These are phyloP conservation scores for Eledone cirrhosa DNA, from an alignment of 2,888 invertebrate genomes.

Conservation along the genomic window DNA sequence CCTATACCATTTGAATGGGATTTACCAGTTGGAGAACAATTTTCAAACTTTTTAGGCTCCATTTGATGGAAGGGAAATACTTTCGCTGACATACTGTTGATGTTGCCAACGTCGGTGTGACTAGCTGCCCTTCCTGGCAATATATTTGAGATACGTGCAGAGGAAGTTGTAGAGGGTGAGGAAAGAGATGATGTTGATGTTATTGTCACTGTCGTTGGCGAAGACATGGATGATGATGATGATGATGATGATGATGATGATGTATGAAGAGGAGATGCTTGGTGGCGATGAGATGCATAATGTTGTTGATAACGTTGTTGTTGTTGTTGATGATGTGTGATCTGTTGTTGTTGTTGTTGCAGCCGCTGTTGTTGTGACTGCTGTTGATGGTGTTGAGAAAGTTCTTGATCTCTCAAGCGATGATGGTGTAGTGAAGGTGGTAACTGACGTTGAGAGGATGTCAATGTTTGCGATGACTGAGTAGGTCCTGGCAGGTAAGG, in stretches of 20 bases:
- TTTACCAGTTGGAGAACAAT: neutral
- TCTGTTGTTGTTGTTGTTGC: conserved; percentile 28
- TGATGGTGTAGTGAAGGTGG: neutral
- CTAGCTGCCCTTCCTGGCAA: neutral
- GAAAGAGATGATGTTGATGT: neutral
- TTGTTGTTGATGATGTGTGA: conserved; percentile 31
- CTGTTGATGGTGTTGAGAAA: conserved; percentile 20
- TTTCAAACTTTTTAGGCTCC: conserved; percentile 20
- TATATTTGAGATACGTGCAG: neutral
- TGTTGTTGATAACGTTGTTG: conserved; percentile 28
- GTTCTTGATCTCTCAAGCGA: neutral
- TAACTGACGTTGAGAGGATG: neutral
- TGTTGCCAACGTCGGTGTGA: neutral
- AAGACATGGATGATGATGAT: neutral
- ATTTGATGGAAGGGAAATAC: conserved; percentile 16
- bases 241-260: conserved; percentile 9
- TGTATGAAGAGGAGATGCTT: conserved; percentile 1
- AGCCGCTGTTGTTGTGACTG: conserved; percentile 28
- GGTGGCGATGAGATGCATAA: conserved; percentile 2
- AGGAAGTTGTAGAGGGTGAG: neutral
- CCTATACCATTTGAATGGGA: neutral
- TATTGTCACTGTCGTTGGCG: neutral
- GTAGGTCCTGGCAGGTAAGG: too few relatives aligned
- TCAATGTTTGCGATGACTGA: neutral
- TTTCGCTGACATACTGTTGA: neutral